Evolutionary conservation across 2,113 vertebrate genomes (phyloP), one percentile per base, ranked within the genome.

Genomic region (Beaufortia kweichowensis): DNA sequence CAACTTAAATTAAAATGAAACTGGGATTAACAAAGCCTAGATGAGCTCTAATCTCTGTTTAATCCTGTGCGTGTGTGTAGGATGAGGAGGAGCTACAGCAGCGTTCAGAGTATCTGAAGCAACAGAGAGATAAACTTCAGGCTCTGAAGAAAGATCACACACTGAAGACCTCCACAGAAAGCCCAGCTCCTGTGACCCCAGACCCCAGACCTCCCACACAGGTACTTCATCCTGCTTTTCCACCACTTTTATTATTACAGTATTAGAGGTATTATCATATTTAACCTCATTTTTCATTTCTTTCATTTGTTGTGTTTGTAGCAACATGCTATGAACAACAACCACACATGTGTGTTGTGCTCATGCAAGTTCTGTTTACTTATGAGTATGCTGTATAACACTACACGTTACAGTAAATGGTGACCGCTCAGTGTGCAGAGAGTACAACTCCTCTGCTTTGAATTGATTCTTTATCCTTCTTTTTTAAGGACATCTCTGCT

Each of bases 111-210:
- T 98, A 99, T 86, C 93, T 99, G 2, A 93, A 94, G 63, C 93
- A 96, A 85, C 96, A 96, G 89, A 88, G 97, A 62, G 97, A 98
- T 82, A 90, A 92, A 75, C 87, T 99, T 79, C 91, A 96, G 77
- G 95, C 95, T 4, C 84, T 95, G 12, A 97, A 91, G 87, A 95
- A 91, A 69, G 94, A 95, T 6, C 89, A 94, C 60, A 94, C 81
- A 81, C 87, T 59, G 19, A 92, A 87, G 50, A 65, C 77, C 0
- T 64, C 31, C 28, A 11, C 33, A 1, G 88, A 90, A 2, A 92
- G 91, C 0, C n/a, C n/a, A n/a, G 48, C 81, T 17, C 88, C 90
- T 15, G 81, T 87, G 74, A 82, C 86, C 23, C 85, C 86, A 6
- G 53, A 84, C 6, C 77, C 85, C 21, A 61, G 85, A 0, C 78